Base-by-base conservation (phyloP, 1,140 invertebrate species). In the Mya arenaria region DNA sequence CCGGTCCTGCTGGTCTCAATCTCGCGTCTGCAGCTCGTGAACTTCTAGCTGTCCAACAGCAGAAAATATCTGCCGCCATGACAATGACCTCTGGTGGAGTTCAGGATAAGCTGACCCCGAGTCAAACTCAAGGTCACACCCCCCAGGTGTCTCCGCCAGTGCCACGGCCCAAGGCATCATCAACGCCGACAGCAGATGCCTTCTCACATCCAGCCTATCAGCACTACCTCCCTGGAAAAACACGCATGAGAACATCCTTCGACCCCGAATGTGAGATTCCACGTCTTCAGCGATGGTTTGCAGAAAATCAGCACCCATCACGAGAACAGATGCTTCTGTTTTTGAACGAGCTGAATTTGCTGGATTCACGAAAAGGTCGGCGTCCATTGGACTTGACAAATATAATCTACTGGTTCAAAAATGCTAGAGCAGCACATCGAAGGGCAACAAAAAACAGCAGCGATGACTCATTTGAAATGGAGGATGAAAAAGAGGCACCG, bases 341-440 rank as follows among this genome's bases (percentile, higher is more conserved):
- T 92, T 97, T 99, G 19, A 95, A 96, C 63, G 97, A 99, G 90
- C 93, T 99, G 68, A 99, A 99, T 91, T 95, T 95, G 48, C 92
- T 99, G 60, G 97, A 99, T 87, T 98, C 97, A 41, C 94, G 98
- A 19, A 94, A 97, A 81, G 98, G 98, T 10, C 72, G 90, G 41
- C 98, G 99, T 89, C 97, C 97, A 0, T 94, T 99, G 30, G 98
- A 99, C 92, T 96, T 99, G 0, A 98, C 98, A 89, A 99, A 99
- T 91, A 97, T 99, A 15, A 98, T 99, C 28, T 99, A 99, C 92
- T 99, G 98, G 98, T 99, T 99, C 92, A 99, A 99, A 93, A 99
- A 99, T 91, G 98, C 98, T 0, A 94, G 98, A 71, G 98, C 98
- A 13, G 98, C 98, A 1, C 97, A 98, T 91, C 98, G 99, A 90